Conservation (phyloP, 2,113 vertebrate species). For the Rhinolophus ferrumequinum region DNA sequence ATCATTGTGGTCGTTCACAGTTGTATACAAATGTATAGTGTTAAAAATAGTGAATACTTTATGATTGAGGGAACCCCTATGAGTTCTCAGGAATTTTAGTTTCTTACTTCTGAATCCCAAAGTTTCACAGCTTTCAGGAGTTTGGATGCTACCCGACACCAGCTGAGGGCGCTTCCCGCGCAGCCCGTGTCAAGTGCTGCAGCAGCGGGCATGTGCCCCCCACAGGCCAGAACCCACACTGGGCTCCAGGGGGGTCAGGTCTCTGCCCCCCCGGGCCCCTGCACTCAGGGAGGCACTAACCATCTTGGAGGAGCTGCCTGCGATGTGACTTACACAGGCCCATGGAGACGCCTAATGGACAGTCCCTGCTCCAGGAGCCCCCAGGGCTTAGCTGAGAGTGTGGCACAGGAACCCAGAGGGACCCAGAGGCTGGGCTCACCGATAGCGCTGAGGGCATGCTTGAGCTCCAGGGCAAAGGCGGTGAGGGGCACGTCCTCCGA, state of each 20-base stretch:
- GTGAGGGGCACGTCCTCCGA: conserved; percentile 95
- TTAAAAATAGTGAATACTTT: neutral
- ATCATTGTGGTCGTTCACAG: neutral
- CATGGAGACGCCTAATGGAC: no score
- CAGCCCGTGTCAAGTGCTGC: rapidly evolving
- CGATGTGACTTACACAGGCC: neutral
- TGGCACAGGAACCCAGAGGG: neutral
- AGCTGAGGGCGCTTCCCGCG: rapidly evolving
- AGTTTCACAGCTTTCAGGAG: neutral
- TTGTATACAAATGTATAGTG: no score
- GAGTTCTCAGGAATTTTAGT: neutral
- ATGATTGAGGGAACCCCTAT: neutral
- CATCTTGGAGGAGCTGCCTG: neutral
- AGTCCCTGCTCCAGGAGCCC: neutral
- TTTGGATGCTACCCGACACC: neutral
- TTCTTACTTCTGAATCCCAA: neutral
- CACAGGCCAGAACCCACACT: neutral
- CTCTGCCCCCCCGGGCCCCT: neutral
- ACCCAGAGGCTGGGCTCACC: conserved; percentile 83
- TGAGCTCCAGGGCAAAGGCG: conserved; percentile 94
- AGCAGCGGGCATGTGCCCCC: neutral
- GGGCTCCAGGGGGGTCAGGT: no score
- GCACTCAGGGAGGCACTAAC: neutral
- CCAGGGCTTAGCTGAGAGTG: no score
- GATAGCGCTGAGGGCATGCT: conserved; percentile 92